phyloP scores from a whole-genome alignment of 2,113 vertebrate genomes.

The Antigone vipio region DNA sequence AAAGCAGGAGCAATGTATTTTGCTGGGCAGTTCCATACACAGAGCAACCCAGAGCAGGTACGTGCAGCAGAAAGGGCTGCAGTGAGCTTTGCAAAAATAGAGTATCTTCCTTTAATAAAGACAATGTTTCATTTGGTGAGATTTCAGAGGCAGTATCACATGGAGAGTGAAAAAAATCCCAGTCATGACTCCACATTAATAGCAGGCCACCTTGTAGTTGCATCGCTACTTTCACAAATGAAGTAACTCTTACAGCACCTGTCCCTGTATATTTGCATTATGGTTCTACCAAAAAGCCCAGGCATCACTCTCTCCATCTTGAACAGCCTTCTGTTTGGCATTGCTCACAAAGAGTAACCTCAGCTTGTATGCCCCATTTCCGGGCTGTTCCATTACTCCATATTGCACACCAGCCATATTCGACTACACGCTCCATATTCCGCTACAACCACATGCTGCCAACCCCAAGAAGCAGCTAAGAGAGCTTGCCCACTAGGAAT shows the following conservation, averaged over 20 bases:
- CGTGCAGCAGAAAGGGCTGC: not conserved
- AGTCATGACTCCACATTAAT: not conserved
- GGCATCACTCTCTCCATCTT: not conserved
- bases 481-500: not conserved
- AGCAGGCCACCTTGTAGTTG: not conserved
- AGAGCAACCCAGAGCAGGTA: not conserved
- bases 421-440: not conserved
- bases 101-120: not conserved
- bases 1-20: not conserved
- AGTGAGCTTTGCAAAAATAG: not conserved
- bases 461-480: not conserved
- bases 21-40: not conserved
- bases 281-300: not conserved
- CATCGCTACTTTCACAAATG: not conserved
- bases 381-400: not conserved
- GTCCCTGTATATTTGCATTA: not conserved
- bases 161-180: not conserved
- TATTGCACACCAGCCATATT: not conserved
- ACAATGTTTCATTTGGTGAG: not conserved
- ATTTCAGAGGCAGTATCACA: not conserved
- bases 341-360: not conserved
- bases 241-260: not conserved
- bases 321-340: not conserved
- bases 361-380: fast-evolving
- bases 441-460: not conserved